Base-by-base conservation (phyloP, 1,140 invertebrate genomes). In the Cecropterus lyciades region DNA sequence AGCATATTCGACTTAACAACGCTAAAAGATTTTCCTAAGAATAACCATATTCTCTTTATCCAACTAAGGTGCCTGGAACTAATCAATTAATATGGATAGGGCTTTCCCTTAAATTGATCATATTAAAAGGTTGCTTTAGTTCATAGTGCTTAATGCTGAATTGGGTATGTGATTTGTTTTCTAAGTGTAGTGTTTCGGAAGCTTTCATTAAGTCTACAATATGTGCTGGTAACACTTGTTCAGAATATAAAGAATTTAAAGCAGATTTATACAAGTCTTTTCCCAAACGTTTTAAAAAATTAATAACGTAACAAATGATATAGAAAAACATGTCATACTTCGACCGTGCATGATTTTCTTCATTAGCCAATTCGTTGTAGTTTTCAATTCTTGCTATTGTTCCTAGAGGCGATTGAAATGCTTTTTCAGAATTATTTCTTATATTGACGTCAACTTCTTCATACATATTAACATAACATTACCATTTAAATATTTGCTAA, bases 251-350 rank as follows among this genome's bases (percentile, higher is more conserved):
- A 53, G 75, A 76, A 48, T 60, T 48, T 37, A 77, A 46, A 7
- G 77, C 24, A 16, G 78, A 80, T 64, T 57, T 37, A 68, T 73
- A 77, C 53, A 89, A 70, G 63, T 91, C 87, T 73, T 72, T 84
- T 6, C 75, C 66, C 79, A 91, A 75, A 46, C 87, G 85, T 43
- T 30, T 45, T 20, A 79, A 20, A 69, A 85, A 89, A 77, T 82
- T 87, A 77, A 67, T 77, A 57, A 62, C 65, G 59, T 91, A 89
- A 69, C 49, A 75, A 73, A 84, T 57, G 14, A 84, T 77, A 74
- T 75, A 85, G 65, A 74, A 77, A 79, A 87, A 72, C 62, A 79
- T 75, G 65, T 80, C 85, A 81, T 90, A 90, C 87, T 77, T 82
- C 66, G 84, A 70, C 42, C 71, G 55, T 14, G 73, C 51, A 17